These are phyloP conservation scores for Cepaea hortensis DNA, from an alignment of 2,888 invertebrate genomes.

Conservation along the genomic window DNA sequence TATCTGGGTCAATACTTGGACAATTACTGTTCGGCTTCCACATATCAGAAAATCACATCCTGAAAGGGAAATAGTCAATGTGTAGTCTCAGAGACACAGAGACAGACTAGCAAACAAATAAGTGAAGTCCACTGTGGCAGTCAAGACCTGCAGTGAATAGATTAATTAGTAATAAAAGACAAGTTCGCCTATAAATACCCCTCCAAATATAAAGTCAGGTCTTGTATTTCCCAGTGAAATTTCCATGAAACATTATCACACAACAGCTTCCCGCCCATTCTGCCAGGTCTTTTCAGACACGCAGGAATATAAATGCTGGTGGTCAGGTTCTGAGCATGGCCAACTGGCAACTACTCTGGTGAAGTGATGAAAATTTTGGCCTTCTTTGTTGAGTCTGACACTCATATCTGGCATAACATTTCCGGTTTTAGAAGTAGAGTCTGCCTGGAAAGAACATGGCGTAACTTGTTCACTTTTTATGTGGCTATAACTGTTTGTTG, in stretches of 20 bases:
- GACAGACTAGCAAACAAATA: no score
- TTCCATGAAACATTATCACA: conserved; percentile 50
- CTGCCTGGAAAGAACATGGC: conserved; percentile 33
- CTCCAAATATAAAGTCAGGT: not conserved
- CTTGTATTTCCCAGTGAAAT: not conserved
- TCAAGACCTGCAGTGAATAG: not conserved
- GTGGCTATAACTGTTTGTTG: not conserved
- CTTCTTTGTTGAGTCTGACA: conserved; percentile 48
- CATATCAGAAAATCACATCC: no score
- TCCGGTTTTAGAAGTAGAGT: conserved; percentile 48
- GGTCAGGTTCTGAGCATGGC: not conserved
- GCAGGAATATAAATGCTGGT: conserved; percentile 56
- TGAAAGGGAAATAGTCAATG: no score
- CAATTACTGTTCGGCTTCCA: no score
- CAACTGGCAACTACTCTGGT: conserved; percentile 31
- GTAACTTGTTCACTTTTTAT: conserved; percentile 31
- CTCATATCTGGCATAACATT: conserved; percentile 52
- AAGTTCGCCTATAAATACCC: no score
- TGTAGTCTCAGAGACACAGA: no score
- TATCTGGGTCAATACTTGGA: no score
- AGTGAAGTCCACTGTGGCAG: no score
- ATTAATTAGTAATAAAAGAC: no score
- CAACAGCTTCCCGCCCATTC: conserved; percentile 60
- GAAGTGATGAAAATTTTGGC: conserved; percentile 23
- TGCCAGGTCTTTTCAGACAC: conserved; percentile 61